These are phyloP conservation scores for Oreochromis tanganicae DNA, from an alignment of 2,113 vertebrate species.

Conservation along the genomic window DNA sequence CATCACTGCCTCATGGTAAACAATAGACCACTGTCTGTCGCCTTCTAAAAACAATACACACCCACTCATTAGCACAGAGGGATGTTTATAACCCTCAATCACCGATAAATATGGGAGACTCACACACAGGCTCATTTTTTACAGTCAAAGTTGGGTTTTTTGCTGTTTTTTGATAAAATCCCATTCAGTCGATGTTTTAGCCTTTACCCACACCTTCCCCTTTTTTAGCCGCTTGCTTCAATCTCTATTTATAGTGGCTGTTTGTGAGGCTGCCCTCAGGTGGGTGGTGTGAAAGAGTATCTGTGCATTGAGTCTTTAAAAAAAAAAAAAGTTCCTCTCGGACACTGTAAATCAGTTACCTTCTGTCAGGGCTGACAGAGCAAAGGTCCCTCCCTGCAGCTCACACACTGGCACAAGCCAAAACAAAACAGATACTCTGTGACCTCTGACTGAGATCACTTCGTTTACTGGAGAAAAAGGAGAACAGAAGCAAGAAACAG, in stretches of 20 bases:
- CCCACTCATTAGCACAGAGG: conserved; percentile 13
- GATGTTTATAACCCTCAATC: neutral
- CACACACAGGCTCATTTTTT: neutral
- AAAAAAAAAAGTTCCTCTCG: neutral
- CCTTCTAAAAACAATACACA: conserved; percentile 41
- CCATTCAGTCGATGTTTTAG: neutral
- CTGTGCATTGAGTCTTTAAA: neutral
- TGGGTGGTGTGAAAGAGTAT: conserved; percentile 6
- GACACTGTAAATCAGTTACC: conserved; percentile 64
- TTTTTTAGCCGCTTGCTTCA: neutral
- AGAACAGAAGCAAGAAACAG: neutral
- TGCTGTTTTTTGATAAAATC: neutral
- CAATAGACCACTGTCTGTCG: conserved; percentile 40
- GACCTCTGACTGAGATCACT: neutral
- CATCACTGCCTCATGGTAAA: conserved; percentile 35
- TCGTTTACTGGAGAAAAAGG: neutral
- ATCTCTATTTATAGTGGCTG: conserved; percentile 26
- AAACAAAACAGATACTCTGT: neutral
- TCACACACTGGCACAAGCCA: neutral
- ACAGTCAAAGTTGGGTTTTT: neutral
- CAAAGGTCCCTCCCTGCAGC: conserved; percentile 48
- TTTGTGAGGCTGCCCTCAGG: conserved; percentile 16
- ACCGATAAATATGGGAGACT: neutral
- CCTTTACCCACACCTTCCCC: neutral
- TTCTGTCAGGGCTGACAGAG: conserved; percentile 14